Conservation (phyloP, 2,113 vertebrate species). For the Lepus timidus region DNA sequence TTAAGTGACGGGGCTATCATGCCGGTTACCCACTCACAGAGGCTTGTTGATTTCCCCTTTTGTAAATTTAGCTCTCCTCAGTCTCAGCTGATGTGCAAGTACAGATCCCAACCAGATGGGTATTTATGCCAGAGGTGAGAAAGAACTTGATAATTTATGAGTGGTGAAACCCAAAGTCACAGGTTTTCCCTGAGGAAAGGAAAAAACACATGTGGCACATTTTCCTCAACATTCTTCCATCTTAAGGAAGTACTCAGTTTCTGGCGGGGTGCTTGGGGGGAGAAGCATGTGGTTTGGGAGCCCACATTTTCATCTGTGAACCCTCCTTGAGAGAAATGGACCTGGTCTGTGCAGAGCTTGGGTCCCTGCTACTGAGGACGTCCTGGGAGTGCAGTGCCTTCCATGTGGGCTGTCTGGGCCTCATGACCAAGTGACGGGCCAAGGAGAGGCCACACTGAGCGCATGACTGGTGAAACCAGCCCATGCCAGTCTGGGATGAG, state of each 20-base stretch:
- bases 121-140: conserved; percentile 88
- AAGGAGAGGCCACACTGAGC: background rate
- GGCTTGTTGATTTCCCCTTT: conserved; percentile 88
- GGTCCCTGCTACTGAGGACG: background rate
- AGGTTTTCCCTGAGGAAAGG: conserved; percentile 86
- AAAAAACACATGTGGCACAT: conserved; percentile 83
- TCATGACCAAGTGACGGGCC: background rate
- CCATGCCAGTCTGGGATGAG: background rate
- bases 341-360: background rate
- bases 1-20: conserved; percentile 70
- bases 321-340: conserved; percentile 72
- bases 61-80: conserved; percentile 88
- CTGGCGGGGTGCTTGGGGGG: conserved; percentile 57
- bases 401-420: background rate
- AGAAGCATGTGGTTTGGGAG: conserved; percentile 67
- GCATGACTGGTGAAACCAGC: background rate
- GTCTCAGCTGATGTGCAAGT: conserved; percentile 87
- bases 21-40: conserved; percentile 84
- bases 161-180: conserved; percentile 87
- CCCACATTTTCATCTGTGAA: conserved; percentile 78
- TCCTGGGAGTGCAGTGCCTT: background rate
- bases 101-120: conserved; percentile 78
- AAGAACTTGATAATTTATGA: conserved; percentile 90
- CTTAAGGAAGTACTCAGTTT: conserved; percentile 75
- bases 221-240: conserved; percentile 83